A percentile compares a stretch with the other conserved stretches of the same genome.
These are phyloP conservation scores for Phymastichus coffea DNA, from an alignment of 1,140 invertebrate species.

Conservation along the genomic window DNA sequence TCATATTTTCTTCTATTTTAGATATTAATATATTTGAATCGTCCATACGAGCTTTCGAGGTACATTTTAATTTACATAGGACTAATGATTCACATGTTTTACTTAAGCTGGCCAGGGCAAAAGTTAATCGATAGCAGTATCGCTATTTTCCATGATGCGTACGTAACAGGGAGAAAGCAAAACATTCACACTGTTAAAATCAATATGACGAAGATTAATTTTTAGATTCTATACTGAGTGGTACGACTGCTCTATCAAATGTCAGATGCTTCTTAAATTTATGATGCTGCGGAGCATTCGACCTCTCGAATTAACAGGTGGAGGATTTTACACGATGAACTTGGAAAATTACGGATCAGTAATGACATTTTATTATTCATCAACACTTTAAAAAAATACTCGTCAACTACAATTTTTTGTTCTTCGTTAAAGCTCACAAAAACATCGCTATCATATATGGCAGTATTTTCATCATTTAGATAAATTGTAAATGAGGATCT, in stretches of 20 bases:
- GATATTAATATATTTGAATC: not conserved
- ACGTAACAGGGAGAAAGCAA: not conserved
- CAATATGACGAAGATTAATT: too few relatives aligned
- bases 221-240: conserved; percentile 5
- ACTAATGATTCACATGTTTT: not conserved
- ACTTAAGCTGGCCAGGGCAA: not conserved
- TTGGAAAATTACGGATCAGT: not conserved
- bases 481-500: too few relatives aligned
- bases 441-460: not conserved
- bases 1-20: not conserved
- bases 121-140: not conserved
- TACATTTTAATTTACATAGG: not conserved
- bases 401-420: too few relatives aligned
- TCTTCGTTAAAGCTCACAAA: not conserved
- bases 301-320: not conserved
- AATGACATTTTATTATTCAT: not conserved
- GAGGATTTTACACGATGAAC: not conserved
- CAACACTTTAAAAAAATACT: too few relatives aligned
- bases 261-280: not conserved
- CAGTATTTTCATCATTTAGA: not conserved
- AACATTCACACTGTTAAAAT: not conserved
- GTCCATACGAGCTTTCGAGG: not conserved
- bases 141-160: not conserved
- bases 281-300: not conserved
- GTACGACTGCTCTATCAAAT: not conserved